A percentile compares a stretch with the other conserved stretches of the same genome.
phyloP scores from a whole-genome alignment of 1,140 invertebrate species.

The Scaptodrosophila lebanonensis region DNA sequence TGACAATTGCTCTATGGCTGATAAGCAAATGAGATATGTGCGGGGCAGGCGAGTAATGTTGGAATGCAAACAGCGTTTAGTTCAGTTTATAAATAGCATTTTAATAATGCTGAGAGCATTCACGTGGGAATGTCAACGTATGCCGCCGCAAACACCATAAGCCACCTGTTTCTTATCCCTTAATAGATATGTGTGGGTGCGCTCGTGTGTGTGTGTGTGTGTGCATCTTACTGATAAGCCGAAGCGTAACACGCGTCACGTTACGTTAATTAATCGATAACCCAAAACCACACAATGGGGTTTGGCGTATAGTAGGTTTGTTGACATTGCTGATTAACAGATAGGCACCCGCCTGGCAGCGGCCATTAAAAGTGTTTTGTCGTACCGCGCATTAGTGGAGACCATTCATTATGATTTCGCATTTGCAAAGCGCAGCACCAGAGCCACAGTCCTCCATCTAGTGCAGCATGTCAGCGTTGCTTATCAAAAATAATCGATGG shows the following conservation, averaged over 20 bases:
- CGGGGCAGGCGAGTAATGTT: constrained; percentile 7
- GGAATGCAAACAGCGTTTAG: constrained; percentile 32
- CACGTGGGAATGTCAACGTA: constrained; percentile 68
- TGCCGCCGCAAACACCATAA: constrained; percentile 32
- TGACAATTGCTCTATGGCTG: constrained; percentile 57
- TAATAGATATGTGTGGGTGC: not conserved
- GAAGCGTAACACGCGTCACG: constrained; percentile 59
- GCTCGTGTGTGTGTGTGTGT: constrained; percentile 7
- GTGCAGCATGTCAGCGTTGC: constrained; percentile 50
- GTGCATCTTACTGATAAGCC: constrained; percentile 45
- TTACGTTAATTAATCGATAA: constrained; percentile 74
- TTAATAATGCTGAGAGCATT: constrained; percentile 69
- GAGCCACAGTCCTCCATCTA: constrained; percentile 10
- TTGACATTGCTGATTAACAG: constrained; percentile 53
- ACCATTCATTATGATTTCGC: constrained; percentile 44
- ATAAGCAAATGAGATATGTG: constrained; percentile 41
- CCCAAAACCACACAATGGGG: not conserved
- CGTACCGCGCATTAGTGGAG: constrained; percentile 50
- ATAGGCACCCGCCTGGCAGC: constrained; percentile 14
- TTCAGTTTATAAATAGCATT: constrained; percentile 66
- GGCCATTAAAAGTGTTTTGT: constrained; percentile 49
- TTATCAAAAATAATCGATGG: constrained; percentile 69
- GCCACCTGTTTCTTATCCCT: constrained; percentile 15
- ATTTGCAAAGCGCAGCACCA: constrained; percentile 26
- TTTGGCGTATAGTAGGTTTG: constrained; percentile 23